These are phyloP conservation scores for Apostichopus parvimensis DNA, from an alignment of 35 echinoderm and acorn worm species.

Conservation along the genomic window DNA sequence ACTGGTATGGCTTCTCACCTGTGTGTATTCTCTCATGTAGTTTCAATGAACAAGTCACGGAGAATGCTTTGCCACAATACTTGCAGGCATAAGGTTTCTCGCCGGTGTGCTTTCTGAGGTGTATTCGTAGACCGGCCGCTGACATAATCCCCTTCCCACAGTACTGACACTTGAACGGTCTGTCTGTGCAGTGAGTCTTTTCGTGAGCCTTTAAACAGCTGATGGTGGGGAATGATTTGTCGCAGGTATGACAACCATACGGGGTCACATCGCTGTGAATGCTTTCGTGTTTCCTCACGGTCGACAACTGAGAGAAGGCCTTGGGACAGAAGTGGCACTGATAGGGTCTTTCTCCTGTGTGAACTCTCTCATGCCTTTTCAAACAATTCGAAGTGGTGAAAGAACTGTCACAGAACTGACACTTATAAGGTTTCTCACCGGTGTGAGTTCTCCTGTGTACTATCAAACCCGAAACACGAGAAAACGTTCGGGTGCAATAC, in stretches of 20 bases:
- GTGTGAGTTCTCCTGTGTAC: neutral
- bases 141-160: neutral
- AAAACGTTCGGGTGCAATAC: constrained; percentile 54
- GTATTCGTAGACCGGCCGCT: neutral
- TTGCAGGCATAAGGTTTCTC: neutral
- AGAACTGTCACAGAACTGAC: neutral
- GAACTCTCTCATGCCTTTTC: neutral
- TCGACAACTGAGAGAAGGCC: neutral
- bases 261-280: neutral
- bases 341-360: neutral
- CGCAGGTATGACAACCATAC: neutral
- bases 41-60: neutral
- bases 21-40: neutral
- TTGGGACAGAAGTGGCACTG: neutral
- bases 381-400: neutral
- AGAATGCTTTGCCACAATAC: neutral
- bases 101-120: neutral
- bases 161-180: neutral
- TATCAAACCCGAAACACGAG: neutral
- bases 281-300: neutral
- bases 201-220: neutral
- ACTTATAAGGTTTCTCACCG: neutral
- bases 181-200: neutral
- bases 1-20: neutral
- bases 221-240: neutral